phyloP scores from a whole-genome alignment of 37 sponge, comb jelly and placozoan genomes.

The Diacarnus erythraeanus region DNA sequence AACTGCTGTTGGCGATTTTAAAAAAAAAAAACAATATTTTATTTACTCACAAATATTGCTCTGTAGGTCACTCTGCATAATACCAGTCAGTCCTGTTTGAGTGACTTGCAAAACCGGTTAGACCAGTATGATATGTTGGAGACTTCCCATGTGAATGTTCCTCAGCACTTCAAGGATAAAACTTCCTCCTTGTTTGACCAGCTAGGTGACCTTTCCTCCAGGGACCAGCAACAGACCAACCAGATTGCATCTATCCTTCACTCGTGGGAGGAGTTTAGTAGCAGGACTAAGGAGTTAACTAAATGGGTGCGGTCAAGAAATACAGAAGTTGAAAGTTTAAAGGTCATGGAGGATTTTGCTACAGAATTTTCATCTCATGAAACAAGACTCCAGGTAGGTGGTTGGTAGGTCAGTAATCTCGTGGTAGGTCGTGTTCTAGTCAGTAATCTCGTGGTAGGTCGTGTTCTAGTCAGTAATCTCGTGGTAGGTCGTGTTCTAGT shows the following conservation, averaged over 20 bases:
- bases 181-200: background rate
- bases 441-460: background rate
- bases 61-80: conserved; percentile 12
- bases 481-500: background rate
- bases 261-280: conserved; percentile 21
- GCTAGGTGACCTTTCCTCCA: background rate
- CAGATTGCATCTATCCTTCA: conserved; percentile 8
- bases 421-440: background rate
- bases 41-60: background rate
- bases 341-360: conserved; percentile 19
- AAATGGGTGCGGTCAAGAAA: background rate
- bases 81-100: conserved; percentile 3
- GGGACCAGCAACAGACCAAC: conserved; percentile 20
- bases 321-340: conserved; percentile 34
- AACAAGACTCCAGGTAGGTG: conserved; percentile 16
- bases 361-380: conserved; percentile 36
- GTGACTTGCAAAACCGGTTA: background rate
- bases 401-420: conserved; percentile 19
- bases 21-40: too few relatives aligned
- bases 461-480: background rate
- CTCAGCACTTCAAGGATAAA: conserved; percentile 6
- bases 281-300: background rate
- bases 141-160: conserved; percentile 5
- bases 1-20: too few relatives aligned
- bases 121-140: background rate